These are phyloP conservation scores for Varanus salvator DNA, from an alignment of 2,113 vertebrate species.

Conservation along the genomic window DNA sequence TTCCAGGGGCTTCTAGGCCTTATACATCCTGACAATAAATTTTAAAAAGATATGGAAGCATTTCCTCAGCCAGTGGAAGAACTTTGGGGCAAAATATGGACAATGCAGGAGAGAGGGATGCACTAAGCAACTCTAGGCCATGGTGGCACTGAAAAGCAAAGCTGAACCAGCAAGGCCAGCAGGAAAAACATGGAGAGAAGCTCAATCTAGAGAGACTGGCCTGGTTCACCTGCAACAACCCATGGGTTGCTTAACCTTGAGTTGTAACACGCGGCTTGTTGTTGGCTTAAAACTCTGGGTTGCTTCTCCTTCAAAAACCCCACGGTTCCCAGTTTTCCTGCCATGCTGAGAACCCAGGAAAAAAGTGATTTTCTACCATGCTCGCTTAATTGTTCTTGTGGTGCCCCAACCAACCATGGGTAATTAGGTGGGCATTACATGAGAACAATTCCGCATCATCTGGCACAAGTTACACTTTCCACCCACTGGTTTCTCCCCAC, in stretches of 20 bases:
- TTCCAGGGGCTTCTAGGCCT: not conserved
- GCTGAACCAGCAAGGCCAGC: not conserved
- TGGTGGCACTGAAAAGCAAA: not conserved
- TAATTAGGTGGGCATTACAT: too few relatives aligned
- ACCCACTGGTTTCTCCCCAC: not conserved
- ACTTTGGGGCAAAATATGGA: not conserved
- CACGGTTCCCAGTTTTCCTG: too few relatives aligned
- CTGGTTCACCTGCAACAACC: too few relatives aligned
- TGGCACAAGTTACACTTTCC: not conserved
- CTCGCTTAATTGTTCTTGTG: too few relatives aligned
- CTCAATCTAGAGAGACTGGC: not conserved
- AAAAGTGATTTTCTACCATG: too few relatives aligned
- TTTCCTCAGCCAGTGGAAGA: not conserved
- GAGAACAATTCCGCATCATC: not conserved
- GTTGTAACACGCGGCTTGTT: too few relatives aligned
- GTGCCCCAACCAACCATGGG: too few relatives aligned
- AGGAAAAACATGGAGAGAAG: not conserved
- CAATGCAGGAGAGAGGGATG: not conserved
- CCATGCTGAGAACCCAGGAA: too few relatives aligned
- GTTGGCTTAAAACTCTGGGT: too few relatives aligned
- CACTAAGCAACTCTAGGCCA: not conserved
- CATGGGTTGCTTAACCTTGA: too few relatives aligned
- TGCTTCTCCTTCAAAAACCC: too few relatives aligned
- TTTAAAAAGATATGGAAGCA: not conserved
- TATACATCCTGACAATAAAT: not conserved